Conservation (phyloP, 2,113 vertebrate genomes). For the Chauna torquata region DNA sequence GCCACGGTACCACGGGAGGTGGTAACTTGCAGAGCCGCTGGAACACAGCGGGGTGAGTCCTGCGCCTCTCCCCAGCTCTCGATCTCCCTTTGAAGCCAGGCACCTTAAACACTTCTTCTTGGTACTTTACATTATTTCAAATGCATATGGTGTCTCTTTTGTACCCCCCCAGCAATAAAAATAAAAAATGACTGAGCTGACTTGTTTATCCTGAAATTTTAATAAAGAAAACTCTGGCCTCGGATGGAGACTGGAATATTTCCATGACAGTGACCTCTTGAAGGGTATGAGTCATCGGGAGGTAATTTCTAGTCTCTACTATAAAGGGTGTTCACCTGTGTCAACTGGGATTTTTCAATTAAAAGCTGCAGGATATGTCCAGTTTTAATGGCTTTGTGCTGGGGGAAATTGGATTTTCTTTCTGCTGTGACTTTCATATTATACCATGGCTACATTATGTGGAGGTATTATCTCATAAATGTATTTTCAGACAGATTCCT, state of each 20-base stretch:
- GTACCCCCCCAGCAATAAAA: not conserved
- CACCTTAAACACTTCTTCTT: not conserved
- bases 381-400: not conserved
- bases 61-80: not conserved
- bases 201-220: not conserved
- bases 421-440: not conserved
- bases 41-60: not conserved
- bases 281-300: not conserved
- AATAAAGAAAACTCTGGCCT: not conserved
- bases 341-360: not conserved
- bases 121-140: not conserved
- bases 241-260: not conserved
- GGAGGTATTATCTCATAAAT: not conserved
- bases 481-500: not conserved
- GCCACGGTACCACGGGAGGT: not conserved
- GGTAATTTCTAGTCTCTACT: not conserved
- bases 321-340: not conserved
- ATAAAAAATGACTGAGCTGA: not conserved
- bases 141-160: not conserved
- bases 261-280: not conserved
- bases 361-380: not conserved
- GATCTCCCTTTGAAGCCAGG: not conserved
- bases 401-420: not conserved
- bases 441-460: not conserved
- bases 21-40: not conserved